Evolutionary conservation across 1,140 invertebrate genomes (phyloP).

Genomic region (Drosophila pachea): DNA sequence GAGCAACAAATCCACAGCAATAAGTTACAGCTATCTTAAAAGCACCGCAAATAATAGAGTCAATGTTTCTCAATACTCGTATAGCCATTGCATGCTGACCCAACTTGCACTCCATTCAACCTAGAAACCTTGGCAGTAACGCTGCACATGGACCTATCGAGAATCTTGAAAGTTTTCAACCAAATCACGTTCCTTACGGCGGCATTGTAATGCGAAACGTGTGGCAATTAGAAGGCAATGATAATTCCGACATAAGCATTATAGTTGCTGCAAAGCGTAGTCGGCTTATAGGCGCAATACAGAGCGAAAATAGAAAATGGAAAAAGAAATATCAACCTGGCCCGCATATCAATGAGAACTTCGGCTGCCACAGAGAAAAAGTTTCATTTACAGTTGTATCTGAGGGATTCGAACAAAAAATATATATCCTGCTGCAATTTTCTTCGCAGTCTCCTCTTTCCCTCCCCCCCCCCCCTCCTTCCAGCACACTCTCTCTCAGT

Average conservation of each 20-base stretch:
- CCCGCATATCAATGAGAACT: slow-evolving; percentile 37
- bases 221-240: slow-evolving; percentile 41
- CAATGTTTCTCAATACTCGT: background rate
- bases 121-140: background rate
- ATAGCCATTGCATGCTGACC: background rate
- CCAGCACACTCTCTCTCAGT: background rate
- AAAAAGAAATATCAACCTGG: background rate
- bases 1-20: background rate
- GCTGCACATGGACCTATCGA: background rate
- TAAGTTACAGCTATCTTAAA: background rate
- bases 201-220: slow-evolving; percentile 30
- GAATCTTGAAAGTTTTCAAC: slow-evolving; percentile 1
- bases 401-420: slow-evolving; percentile 1
- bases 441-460: background rate
- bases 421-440: slow-evolving; percentile 21
- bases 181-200: slow-evolving; percentile 25
- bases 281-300: slow-evolving; percentile 28
- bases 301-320: slow-evolving; percentile 1
- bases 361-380: background rate
- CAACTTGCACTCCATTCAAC: too few relatives aligned
- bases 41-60: background rate
- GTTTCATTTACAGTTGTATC: slow-evolving; percentile 29
- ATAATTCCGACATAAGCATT: slow-evolving; percentile 22
- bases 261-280: slow-evolving; percentile 18
- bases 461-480: too few relatives aligned